A percentile compares a stretch with the other conserved stretches of the same genome.
Conservation (phyloP, 2,888 invertebrate species). For the Alentia gelatinosa region DNA sequence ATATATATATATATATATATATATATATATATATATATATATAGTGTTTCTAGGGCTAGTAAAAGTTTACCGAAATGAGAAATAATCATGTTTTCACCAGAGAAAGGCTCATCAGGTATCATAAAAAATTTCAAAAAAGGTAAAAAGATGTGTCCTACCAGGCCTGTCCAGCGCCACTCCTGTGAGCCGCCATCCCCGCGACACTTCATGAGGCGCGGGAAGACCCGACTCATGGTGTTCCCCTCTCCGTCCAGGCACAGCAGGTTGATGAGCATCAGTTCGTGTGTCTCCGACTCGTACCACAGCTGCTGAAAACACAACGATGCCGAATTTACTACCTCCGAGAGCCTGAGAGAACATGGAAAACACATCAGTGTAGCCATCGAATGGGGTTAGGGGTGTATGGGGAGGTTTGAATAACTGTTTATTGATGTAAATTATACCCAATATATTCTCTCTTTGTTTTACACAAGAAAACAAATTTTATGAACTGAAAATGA, state of each 20-base stretch:
- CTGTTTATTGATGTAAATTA: too few relatives aligned
- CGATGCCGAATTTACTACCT: too few relatives aligned
- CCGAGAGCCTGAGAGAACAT: too few relatives aligned
- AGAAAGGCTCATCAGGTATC: neutral
- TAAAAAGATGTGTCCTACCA: constrained; percentile 81
- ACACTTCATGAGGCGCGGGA: constrained; percentile 92
- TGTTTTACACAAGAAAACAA: too few relatives aligned
- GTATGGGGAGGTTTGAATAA: too few relatives aligned
- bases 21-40: neutral
- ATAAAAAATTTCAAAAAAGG: neutral
- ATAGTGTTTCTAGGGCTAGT: neutral
- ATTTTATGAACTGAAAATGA: too few relatives aligned
- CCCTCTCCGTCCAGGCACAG: constrained; percentile 88
- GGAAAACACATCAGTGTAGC: too few relatives aligned
- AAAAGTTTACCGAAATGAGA: neutral
- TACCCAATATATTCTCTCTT: too few relatives aligned
- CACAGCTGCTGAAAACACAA: too few relatives aligned
- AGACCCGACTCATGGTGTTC: constrained; percentile 83
- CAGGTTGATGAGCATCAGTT: constrained; percentile 90
- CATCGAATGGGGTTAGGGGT: too few relatives aligned
- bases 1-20: neutral
- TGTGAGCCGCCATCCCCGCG: constrained; percentile 95
- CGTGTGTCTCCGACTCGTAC: constrained; percentile 91
- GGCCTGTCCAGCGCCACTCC: constrained; percentile 92
- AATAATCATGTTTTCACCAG: neutral